Percentiles rank a stretch among this genome's conserved stretches.
phyloP scores from a whole-genome alignment of 1,140 invertebrate genomes.

The Ips nitidus region DNA sequence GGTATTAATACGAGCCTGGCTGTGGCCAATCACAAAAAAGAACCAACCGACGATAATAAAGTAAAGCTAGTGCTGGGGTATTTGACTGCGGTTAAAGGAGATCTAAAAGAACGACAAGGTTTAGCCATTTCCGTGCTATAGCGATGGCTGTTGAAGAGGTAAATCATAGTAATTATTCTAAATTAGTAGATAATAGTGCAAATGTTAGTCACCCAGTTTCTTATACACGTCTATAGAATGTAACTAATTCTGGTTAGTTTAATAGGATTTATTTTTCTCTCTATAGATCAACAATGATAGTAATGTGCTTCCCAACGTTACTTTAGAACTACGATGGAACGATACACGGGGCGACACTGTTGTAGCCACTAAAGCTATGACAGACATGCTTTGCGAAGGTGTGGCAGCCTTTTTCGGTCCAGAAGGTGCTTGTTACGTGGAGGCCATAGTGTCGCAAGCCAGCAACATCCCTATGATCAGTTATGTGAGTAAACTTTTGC shows the following conservation, averaged over 20 bases:
- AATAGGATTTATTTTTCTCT: too few relatives aligned
- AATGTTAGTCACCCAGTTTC: too few relatives aligned
- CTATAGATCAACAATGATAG: conserved; percentile 76
- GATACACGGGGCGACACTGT: conserved; percentile 88
- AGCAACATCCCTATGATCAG: conserved; percentile 97
- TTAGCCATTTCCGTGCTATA: conserved; percentile 86
- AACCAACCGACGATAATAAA: conserved; percentile 34
- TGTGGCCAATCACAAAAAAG: conserved; percentile 39
- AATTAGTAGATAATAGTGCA: not conserved
- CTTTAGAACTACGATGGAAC: conserved; percentile 76
- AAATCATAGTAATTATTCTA: conserved; percentile 9
- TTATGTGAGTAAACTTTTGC: conserved; percentile 73
- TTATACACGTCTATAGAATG: too few relatives aligned
- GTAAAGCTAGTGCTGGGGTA: conserved; percentile 74
- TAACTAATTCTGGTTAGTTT: too few relatives aligned
- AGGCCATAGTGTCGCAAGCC: conserved; percentile 91
- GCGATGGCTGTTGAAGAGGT: conserved; percentile 83
- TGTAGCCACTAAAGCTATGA: conserved; percentile 79
- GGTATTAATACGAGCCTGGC: conserved; percentile 25
- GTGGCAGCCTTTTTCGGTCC: conserved; percentile 94
- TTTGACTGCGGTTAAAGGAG: conserved; percentile 77
- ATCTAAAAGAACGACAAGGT: conserved; percentile 76
- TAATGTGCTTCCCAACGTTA: conserved; percentile 76
- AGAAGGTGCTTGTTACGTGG: conserved; percentile 89
- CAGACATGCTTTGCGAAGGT: conserved; percentile 87